Percentiles rank a stretch among this genome's conserved stretches.
These are phyloP conservation scores for Caenorhabditis virilis DNA, from an alignment of 2,888 invertebrate genomes.

Conservation along the genomic window DNA sequence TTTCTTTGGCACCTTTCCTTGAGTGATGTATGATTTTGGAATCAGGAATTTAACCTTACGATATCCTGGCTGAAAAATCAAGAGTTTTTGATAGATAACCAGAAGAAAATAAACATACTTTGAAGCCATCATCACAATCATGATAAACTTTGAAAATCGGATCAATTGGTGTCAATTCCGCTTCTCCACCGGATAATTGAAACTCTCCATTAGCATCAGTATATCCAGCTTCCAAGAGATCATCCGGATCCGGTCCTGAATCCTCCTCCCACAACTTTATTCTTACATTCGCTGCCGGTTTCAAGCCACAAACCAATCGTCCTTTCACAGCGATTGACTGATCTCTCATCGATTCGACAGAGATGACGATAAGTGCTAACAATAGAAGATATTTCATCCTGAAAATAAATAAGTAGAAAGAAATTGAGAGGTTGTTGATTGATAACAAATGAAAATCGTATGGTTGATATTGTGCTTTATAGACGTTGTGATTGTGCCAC, in stretches of 20 bases:
- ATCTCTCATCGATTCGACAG: conserved; percentile 31
- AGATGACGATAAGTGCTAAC: background rate
- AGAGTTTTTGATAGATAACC: background rate
- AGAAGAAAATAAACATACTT: conserved; percentile 17
- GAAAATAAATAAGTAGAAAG: background rate
- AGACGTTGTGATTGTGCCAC: too few species aligned
- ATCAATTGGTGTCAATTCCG: conserved; percentile 58
- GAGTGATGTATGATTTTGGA: conserved; percentile 49
- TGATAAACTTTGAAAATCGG: conserved; percentile 58
- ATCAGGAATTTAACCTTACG: conserved; percentile 49
- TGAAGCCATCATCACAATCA: conserved; percentile 56
- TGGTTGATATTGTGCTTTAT: too few species aligned
- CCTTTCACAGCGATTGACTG: conserved; percentile 49
- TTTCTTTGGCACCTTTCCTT: conserved; percentile 47
- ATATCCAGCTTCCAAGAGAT: conserved; percentile 55
- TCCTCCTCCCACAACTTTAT: conserved; percentile 62
- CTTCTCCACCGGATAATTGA: conserved; percentile 43
- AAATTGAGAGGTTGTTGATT: too few species aligned
- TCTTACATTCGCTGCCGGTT: conserved; percentile 51
- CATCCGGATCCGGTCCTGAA: conserved; percentile 54
- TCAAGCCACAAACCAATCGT: conserved; percentile 50
- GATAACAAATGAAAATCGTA: too few species aligned
- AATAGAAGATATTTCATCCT: conserved; percentile 1
- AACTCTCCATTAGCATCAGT: conserved; percentile 54
- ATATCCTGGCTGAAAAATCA: conserved; percentile 44